Base-by-base conservation (phyloP, 2,113 vertebrate genomes). In the Nipponia nippon region DNA sequence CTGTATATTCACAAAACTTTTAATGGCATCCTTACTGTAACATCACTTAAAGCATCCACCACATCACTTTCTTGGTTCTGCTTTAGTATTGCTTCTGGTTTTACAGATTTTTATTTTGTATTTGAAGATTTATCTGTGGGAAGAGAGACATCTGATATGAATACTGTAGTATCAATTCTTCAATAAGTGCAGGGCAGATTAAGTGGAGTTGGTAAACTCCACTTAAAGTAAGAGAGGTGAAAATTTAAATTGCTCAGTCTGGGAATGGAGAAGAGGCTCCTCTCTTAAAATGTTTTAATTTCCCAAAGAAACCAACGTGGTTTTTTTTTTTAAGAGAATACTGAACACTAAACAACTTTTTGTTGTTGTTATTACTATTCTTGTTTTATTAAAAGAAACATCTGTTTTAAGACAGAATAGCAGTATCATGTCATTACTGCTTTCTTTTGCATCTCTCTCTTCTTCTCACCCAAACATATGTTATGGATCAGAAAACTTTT, bases 301-400 rank as follows among this genome's bases (percentile, higher is more conserved):
- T 79, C 40, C 40, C 6, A 49, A 42, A 46, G 18, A 89, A 72
- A 38, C 2, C 1, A 42, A 59, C 19, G 38, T 11, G n/a, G n/a
- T n/a, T n/a, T 23, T 26, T 42, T 65, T 52, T n/a, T 36, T 21
- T 2, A 8, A 32, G 7, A 63, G 26, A 75, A 83, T 72, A 62
- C 3, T 46, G 20, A 86, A 25, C 17, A 69, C 63, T 72, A 82
- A 96, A 90, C 70, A 78, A 16, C 3, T 77, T 78, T 47, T 73
- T 85, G 15, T 38, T 87, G 19, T 47, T 83, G 44, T 59, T 81
- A 44, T 78, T 94, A 70, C 50, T 83, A 70, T 89, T 85, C n/a
- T 46, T 79, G 42, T 83, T 95, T 94, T 76, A 85, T 91, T 95
- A 90, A 91, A 97, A 92, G 80, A 96, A 96, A 94, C 46, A 97